A percentile compares a stretch with the other conserved stretches of the same genome.
Evolutionary conservation across 2,797 vertebrate species (phyloP).

Genomic region (Sebastes goodei): DNA sequence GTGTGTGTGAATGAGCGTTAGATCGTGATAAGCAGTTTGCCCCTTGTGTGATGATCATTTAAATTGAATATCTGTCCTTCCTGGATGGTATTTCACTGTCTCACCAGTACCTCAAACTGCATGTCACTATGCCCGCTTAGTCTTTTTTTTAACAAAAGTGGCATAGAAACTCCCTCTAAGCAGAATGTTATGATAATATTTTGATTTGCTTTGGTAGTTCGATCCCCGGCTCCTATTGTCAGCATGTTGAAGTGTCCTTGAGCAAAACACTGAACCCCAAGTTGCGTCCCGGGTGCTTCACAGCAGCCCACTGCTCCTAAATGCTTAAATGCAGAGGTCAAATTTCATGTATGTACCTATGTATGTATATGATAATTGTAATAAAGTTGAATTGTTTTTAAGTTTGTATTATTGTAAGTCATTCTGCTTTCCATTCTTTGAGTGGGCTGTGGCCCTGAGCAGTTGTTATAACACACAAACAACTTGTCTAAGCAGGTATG

Average conservation of each 20-base stretch:
- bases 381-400: too few species aligned
- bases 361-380: background rate
- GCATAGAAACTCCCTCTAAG: background rate
- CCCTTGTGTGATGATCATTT: background rate
- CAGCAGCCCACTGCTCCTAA: background rate
- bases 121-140: background rate
- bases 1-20: background rate
- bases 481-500: slow-evolving; percentile 55
- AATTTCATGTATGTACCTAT: background rate
- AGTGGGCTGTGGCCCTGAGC: background rate
- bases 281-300: background rate
- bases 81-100: background rate
- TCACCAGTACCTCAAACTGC: background rate
- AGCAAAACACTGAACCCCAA: background rate
- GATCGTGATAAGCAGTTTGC: background rate
- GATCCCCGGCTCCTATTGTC: background rate
- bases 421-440: background rate
- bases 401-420: background rate
- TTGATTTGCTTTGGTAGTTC: background rate
- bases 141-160: background rate
- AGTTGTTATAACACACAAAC: background rate
- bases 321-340: too few species aligned
- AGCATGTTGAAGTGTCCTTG: background rate
- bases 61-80: background rate
- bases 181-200: background rate